Conservation (phyloP, 2,888 invertebrate species). For the Hydrotaea cyrtoneurina region DNA sequence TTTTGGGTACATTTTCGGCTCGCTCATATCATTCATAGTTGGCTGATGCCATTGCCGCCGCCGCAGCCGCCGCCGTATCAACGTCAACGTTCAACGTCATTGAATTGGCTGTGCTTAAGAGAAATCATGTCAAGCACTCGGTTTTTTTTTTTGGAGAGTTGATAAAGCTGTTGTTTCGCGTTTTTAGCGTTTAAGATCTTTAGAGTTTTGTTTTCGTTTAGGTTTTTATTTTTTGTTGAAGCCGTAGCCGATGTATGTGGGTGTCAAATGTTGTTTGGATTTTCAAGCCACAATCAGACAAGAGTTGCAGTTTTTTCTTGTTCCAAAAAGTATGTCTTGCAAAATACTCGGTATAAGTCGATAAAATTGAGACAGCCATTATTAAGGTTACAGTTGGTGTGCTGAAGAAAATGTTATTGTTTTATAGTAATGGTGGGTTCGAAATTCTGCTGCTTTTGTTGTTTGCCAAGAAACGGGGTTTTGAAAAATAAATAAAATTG, state of each 20-base stretch:
- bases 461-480: no score
- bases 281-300: neutral
- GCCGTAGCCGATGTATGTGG: conserved; percentile 12
- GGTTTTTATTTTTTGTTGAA: neutral
- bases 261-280: conserved; percentile 18
- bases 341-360: neutral
- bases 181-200: conserved; percentile 3
- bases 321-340: neutral
- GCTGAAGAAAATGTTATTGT: neutral
- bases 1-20: neutral
- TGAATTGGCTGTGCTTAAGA: neutral
- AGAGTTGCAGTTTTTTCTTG: neutral
- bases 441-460: no score
- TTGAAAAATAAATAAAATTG: no score
- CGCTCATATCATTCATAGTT: neutral
- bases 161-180: neutral
- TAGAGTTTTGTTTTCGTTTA: no score
- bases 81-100: neutral
- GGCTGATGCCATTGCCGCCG: neutral
- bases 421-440: neutral
- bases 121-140: conserved; percentile 12
- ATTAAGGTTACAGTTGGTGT: neutral
- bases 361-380: neutral
- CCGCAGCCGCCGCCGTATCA: neutral
- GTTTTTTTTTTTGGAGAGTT: neutral